Conservation (phyloP, 2,888 invertebrate species). For the Elmis aenea region DNA sequence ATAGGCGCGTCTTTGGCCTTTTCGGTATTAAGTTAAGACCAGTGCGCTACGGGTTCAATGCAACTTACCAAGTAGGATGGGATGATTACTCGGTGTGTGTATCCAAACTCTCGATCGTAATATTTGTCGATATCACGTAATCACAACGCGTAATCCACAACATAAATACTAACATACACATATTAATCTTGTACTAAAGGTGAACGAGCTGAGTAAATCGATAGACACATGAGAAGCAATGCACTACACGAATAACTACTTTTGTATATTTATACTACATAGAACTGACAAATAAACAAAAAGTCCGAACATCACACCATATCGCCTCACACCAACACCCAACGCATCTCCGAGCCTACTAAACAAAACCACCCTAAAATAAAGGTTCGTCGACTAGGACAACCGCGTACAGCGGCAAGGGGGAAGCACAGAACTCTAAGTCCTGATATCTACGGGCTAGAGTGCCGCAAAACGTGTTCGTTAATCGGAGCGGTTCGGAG, state of each 20-base stretch:
- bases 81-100: too few species aligned
- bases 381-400: constrained; percentile 24
- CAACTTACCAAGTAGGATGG: too few species aligned
- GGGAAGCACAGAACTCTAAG: constrained; percentile 14
- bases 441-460: constrained; percentile 38
- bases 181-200: too few species aligned
- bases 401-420: constrained; percentile 15
- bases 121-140: too few species aligned
- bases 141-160: too few species aligned
- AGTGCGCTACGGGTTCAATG: too few species aligned
- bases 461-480: constrained; percentile 47
- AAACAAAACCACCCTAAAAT: constrained; percentile 42
- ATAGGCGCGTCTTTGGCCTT: background rate
- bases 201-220: too few species aligned
- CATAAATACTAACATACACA: too few species aligned
- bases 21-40: too few species aligned
- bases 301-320: constrained; percentile 35
- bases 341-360: constrained; percentile 43
- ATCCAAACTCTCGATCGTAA: too few species aligned
- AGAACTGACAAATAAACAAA: constrained; percentile 44
- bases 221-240: constrained; percentile 2
- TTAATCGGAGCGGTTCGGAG: constrained; percentile 46
- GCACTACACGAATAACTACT: constrained; percentile 18
- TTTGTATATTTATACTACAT: constrained; percentile 1
- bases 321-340: constrained; percentile 37